Conservation (phyloP, 2,888 invertebrate species). For the Cataglyphis livida region DNA sequence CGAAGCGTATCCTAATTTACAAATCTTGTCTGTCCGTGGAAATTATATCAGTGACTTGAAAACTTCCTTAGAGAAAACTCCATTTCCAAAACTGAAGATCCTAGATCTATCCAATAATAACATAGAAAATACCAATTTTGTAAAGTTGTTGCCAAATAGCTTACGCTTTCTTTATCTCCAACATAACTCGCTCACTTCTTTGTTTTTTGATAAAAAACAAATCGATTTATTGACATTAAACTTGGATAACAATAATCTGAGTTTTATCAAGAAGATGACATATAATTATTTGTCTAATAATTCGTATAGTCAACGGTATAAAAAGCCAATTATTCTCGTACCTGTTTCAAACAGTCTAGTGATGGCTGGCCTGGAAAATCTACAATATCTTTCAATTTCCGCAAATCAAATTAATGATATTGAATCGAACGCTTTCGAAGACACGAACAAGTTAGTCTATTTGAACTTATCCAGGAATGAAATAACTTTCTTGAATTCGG, state of each 20-base stretch:
- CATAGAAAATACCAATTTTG: rapidly evolving
- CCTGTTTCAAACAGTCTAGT: too few species aligned
- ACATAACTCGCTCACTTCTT: rapidly evolving
- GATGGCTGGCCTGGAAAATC: background rate
- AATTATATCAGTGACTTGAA: background rate
- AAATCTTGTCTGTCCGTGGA: background rate
- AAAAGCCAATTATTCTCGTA: background rate
- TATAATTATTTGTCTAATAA: slow-evolving; percentile 17
- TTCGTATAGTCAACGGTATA: background rate
- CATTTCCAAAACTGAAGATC: slow-evolving; percentile 46
- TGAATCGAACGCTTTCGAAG: background rate
- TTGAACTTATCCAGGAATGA: background rate
- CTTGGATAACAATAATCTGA: slow-evolving; percentile 10
- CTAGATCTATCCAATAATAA: slow-evolving; percentile 49
- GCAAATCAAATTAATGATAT: background rate
- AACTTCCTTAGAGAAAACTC: rapidly evolving
- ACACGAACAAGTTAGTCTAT: background rate
- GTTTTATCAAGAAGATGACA: background rate
- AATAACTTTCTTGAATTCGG: background rate
- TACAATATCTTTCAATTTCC: background rate
- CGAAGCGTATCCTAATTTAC: background rate
- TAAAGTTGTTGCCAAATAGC: background rate
- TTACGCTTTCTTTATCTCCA: slow-evolving; percentile 36
- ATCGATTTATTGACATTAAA: background rate
- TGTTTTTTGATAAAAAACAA: rapidly evolving